A percentile compares a stretch with the other conserved stretches of the same genome.
These are phyloP conservation scores for Vanessa atalanta DNA, from an alignment of 1,140 invertebrate species.

Conservation along the genomic window DNA sequence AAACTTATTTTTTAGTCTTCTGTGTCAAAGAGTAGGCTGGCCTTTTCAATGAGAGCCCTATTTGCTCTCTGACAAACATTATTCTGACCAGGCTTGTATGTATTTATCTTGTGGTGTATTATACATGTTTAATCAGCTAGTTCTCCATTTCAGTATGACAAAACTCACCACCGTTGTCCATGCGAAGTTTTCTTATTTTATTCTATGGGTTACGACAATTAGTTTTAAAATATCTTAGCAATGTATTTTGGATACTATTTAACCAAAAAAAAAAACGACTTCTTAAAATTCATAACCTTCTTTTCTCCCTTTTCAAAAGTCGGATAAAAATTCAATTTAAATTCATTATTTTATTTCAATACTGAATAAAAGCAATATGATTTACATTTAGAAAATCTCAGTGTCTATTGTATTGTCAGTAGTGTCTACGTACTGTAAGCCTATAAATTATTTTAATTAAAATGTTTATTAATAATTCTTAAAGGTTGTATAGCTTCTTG, in stretches of 20 bases:
- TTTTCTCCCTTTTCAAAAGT: no score
- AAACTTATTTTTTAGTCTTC: constrained; percentile 4
- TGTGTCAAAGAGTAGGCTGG: constrained; percentile 8
- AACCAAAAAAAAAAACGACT: no score
- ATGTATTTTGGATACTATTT: constrained; percentile 11
- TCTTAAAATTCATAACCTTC: no score
- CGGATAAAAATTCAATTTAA: no score
- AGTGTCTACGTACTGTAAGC: no score
- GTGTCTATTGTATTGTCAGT: no score
- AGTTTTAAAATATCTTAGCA: constrained; percentile 6
- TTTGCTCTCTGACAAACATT: constrained; percentile 12
- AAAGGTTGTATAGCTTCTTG: no score
- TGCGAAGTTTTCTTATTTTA: constrained; percentile 12
- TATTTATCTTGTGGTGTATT: constrained; percentile 8
- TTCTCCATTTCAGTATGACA: background rate
- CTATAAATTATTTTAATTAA: no score
- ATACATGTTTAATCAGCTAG: constrained; percentile 2
- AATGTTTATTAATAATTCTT: no score
- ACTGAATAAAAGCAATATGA: no score
- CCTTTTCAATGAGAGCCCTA: constrained; percentile 14
- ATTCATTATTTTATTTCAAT: no score
- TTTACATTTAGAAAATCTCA: no score
- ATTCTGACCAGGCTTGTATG: constrained; percentile 9
- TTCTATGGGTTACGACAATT: constrained; percentile 17
- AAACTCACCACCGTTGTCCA: constrained; percentile 17